Base-by-base conservation (phyloP, 53 echinoderm and acorn worm genomes). In the Actinopyga echinites region DNA sequence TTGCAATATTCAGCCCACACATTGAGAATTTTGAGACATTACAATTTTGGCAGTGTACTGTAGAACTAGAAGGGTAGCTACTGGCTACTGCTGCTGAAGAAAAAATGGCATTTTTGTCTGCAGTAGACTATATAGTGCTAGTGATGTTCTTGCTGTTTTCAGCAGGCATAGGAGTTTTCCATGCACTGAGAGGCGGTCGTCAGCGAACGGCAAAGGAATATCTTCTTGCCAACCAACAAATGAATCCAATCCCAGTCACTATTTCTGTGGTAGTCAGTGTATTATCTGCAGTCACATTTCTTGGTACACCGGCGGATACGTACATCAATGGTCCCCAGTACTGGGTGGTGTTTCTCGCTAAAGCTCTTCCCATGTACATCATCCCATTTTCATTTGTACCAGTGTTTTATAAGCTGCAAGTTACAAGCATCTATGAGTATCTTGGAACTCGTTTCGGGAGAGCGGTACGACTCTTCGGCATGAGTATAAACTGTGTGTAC, bases 221-320 rank as follows among this genome's bases (percentile, higher is more conserved):
- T 23, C 80, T 80, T 59, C 80, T 80, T 11, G 80, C 80, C 19
- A 24, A 80, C 22, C 59, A 60, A 5, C 57, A 43, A n/a, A 80
- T 80, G 80, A 24, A 80, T 23, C 61, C 80, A 34, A 61, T 80
- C n/a, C 80, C 80, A 56, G 80, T 80, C 15, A 80, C 80, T 21
- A 58, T 80, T 13, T 80, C 80, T 20, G 62, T 80, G 10, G 61
- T 80, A 23, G 80, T 80, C 37, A 80, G 80, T 43, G 80, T 80
- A 1, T 36, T 80, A 8, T 80, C 80, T 22, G 57, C 80, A 0
- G 61, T 80, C 13, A 59, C 80, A 40, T 80, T 60, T 57, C 37
- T 80, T 34, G 80, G 80, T 24, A 80, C 80, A 22, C 34, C 80
- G 33, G 80, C 80, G 24, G 80, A 80, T 1, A 60, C 37, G 19